phyloP scores from a whole-genome alignment of 2,888 invertebrate species.

The Lycocerus yunnanus region DNA sequence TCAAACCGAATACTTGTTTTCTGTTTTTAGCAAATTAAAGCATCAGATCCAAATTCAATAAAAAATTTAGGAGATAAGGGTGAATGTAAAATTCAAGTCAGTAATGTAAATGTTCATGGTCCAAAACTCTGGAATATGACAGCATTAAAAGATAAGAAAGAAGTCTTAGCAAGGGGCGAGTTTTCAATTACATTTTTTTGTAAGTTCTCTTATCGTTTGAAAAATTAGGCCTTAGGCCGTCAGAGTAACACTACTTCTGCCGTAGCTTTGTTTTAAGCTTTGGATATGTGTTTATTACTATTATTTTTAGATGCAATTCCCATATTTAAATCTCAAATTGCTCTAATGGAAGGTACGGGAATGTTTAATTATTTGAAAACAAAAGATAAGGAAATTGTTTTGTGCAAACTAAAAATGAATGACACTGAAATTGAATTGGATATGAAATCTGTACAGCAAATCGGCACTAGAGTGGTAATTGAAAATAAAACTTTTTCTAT shows the following conservation, averaged over 20 bases:
- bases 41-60: background rate
- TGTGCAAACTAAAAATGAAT: background rate
- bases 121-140: background rate
- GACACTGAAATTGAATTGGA: background rate
- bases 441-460: background rate
- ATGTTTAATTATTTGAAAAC: background rate
- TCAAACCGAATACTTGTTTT: too few relatives aligned
- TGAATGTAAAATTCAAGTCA: background rate
- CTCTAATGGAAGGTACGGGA: background rate
- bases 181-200: background rate
- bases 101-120: background rate
- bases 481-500: background rate
- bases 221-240: too few relatives aligned
- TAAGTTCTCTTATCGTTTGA: background rate
- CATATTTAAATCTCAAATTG: background rate
- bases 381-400: background rate
- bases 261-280: too few relatives aligned
- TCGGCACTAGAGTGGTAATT: background rate
- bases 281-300: too few relatives aligned
- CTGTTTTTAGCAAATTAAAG: background rate
- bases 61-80: background rate
- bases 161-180: background rate
- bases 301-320: background rate
- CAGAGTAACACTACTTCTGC: too few relatives aligned
- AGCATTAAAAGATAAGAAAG: background rate